Base-by-base conservation (phyloP, 1,140 invertebrate genomes). In the Drosophila watanabei region DNA sequence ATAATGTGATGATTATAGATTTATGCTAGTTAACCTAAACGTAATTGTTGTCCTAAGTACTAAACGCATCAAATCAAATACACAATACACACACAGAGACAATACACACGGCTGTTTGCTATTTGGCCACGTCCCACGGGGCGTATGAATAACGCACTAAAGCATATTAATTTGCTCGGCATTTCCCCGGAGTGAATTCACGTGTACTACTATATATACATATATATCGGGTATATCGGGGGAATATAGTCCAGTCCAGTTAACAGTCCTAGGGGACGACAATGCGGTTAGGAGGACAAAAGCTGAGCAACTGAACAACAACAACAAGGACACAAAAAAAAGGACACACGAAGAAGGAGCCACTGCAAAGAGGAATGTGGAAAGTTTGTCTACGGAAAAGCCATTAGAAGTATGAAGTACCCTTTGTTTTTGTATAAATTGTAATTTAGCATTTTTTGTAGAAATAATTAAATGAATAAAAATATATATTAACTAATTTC, bases 1-100 rank as follows among this genome's bases (percentile, higher is more conserved):
- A 91, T 91, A 88, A 91, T 91, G 88, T 91, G 88, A 91, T 91
- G 86, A 90, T 89, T 89, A 90, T 89, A 90, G 86, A 82, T 80
- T 73, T 76, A 90, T 83, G 72, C 57, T 84, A 88, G 78, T 80
- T 81, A 82, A 90, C 81, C 78, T 88, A 82, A 89, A 69, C 66
- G 66, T 88, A 88, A 89, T 85, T 75, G 77, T 89, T 79, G 62
- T 86, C 75, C 73, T 78, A 78, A 75, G 75, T 69, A 78, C 72
- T 68, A 78, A 68, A 78, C 49, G 63, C 68, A 71, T 71, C 72
- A 51, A 69, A 78, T 69, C 49, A 63, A 75, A 75, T 75, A 57
- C 59, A 75, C 65, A 71, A 49, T 69, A 43, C 54, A 63, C 37
- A 75, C 6, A 48, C 1, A n/a, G n/a, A n/a, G 33, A 59, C 48